Conservation (phyloP, 2,888 invertebrate species). For the Dione vanillae region DNA sequence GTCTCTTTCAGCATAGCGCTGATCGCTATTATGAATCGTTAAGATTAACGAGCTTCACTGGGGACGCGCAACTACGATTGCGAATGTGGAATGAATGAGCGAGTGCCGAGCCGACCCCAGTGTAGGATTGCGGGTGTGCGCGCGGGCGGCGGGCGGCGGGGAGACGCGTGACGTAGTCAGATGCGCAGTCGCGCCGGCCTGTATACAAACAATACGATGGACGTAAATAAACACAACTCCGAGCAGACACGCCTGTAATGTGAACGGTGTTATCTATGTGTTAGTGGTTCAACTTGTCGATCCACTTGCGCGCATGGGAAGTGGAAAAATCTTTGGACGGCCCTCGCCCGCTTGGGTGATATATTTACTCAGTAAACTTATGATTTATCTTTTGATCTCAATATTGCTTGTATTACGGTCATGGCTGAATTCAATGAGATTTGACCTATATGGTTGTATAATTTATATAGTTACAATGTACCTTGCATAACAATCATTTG, state of each 20-base stretch:
- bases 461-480: conserved; percentile 28
- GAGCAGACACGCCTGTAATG: conserved; percentile 67
- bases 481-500: conserved; percentile 24
- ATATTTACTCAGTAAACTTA: conserved; percentile 36
- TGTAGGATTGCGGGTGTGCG: conserved; percentile 73
- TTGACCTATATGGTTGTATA: conserved; percentile 42
- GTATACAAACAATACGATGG: conserved; percentile 84
- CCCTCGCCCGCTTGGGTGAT: conserved; percentile 44
- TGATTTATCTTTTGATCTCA: conserved; percentile 37
- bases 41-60: conserved; percentile 62
- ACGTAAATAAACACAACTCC: conserved; percentile 83
- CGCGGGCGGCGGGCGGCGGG: conserved; percentile 66
- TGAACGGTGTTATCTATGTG: conserved; percentile 75
- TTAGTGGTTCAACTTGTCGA: conserved; percentile 64
- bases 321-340: conserved; percentile 47
- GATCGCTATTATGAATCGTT: conserved; percentile 55
- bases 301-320: conserved; percentile 52
- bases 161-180: conserved; percentile 77
- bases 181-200: conserved; percentile 84
- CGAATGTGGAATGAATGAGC: conserved; percentile 83
- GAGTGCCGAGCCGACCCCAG: conserved; percentile 77
- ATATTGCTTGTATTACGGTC: conserved; percentile 41
- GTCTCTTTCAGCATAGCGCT: conserved; percentile 78
- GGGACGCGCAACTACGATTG: conserved; percentile 74
- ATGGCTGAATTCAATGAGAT: conserved; percentile 41